phyloP scores from a whole-genome alignment of 1,140 invertebrate genomes.

The Drosophila neocordata region DNA sequence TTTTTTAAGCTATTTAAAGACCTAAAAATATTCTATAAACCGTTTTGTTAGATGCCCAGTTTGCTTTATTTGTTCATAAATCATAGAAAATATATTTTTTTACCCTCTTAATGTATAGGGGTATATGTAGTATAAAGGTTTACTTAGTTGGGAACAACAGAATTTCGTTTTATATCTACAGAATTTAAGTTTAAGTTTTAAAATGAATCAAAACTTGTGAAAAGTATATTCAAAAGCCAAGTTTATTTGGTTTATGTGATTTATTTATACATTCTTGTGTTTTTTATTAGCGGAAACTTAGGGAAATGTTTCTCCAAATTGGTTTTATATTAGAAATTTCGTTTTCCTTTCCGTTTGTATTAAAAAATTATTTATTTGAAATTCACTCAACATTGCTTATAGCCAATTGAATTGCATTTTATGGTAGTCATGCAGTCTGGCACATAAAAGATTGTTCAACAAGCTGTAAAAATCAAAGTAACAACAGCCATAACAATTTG shows the following conservation, averaged over 20 bases:
- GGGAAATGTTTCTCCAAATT: background rate
- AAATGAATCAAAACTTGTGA: too few species aligned
- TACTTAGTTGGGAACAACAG: too few species aligned
- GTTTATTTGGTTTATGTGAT: too few species aligned
- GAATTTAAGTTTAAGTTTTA: too few species aligned
- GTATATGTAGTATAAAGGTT: too few species aligned
- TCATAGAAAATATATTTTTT: conserved; percentile 28
- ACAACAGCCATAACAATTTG: conserved; percentile 59
- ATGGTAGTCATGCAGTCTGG: conserved; percentile 25
- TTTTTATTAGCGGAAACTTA: background rate
- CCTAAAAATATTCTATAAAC: conserved; percentile 31
- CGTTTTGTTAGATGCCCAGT: conserved; percentile 39
- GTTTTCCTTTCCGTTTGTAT: background rate
- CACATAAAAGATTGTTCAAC: conserved; percentile 47
- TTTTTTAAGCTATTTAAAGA: background rate
- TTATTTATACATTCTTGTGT: background rate
- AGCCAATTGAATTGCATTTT: conserved; percentile 16
- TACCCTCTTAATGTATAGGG: background rate
- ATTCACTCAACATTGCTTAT: background rate
- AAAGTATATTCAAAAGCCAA: too few species aligned
- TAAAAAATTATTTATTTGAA: background rate
- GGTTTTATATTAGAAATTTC: background rate
- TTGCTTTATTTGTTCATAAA: conserved; percentile 31
- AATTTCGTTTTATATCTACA: too few species aligned
- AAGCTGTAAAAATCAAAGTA: conserved; percentile 55